Evolutionary conservation across 1,140 invertebrate genomes (phyloP).

Genomic region (Nilaparvata lugens): DNA sequence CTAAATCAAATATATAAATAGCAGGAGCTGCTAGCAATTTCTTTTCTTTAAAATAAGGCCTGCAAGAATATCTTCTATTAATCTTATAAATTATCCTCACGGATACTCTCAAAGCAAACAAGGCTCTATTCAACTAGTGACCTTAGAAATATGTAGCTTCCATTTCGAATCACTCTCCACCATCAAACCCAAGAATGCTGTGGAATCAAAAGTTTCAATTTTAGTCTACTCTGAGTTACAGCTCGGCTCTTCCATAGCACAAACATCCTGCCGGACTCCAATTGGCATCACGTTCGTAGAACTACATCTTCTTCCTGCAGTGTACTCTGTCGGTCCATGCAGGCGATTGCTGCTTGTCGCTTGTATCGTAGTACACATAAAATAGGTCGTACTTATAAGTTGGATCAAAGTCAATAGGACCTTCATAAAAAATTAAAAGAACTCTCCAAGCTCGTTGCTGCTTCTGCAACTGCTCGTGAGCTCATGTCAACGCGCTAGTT

Average conservation of each 20-base stretch:
- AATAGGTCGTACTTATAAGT: conserved; percentile 99
- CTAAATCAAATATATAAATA: too few species aligned
- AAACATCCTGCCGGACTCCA: conserved; percentile 68
- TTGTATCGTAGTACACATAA: conserved; percentile 98
- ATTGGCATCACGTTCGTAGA: conserved; percentile 39
- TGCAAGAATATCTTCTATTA: too few species aligned
- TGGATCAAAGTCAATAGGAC: conserved; percentile 83
- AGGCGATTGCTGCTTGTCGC: conserved; percentile 92
- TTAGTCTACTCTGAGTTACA: too few species aligned
- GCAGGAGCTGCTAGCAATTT: too few species aligned
- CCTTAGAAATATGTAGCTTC: too few species aligned
- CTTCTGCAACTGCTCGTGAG: conserved; percentile 64
- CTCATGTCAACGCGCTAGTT: conserved; percentile 97
- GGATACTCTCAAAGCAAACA: too few species aligned
- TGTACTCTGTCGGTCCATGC: conserved; percentile 97
- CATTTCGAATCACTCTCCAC: too few species aligned
- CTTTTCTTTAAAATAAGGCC: too few species aligned
- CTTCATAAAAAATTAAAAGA: conserved; percentile 93
- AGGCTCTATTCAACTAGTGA: too few species aligned
- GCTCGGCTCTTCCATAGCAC: conserved; percentile 84
- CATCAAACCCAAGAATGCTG: too few species aligned
- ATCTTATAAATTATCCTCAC: too few species aligned
- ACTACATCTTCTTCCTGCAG: conserved; percentile 70
- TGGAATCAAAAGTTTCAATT: too few species aligned
- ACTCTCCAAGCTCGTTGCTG: conserved; percentile 74